Percentiles rank a stretch among this genome's conserved stretches.
These are phyloP conservation scores for Polietes domitor DNA, from an alignment of 2,888 invertebrate species.

Conservation along the genomic window DNA sequence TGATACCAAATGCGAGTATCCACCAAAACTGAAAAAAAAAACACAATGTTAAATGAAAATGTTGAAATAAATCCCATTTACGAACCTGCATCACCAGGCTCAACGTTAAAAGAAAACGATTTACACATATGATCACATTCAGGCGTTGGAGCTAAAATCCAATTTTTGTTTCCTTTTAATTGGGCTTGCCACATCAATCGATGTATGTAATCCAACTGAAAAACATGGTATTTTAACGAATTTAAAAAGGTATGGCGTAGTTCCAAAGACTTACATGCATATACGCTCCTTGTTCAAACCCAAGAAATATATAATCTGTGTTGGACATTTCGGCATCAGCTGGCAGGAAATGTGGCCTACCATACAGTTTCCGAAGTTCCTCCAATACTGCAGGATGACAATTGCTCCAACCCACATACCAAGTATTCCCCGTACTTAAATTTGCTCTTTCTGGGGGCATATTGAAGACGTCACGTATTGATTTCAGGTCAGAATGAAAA, in stretches of 20 bases:
- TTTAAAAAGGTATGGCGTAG: not conserved
- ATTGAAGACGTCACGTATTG: conserved; percentile 88
- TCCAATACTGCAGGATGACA: conserved; percentile 91
- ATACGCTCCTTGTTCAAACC: conserved; percentile 93
- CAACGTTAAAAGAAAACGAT: conserved; percentile 88
- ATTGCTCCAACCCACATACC: conserved; percentile 97
- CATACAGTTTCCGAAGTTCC: conserved; percentile 88
- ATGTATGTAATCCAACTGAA: conserved; percentile 93
- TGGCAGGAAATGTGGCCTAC: conserved; percentile 92
- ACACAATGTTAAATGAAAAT: not conserved
- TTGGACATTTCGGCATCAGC: conserved; percentile 93
- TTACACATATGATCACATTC: conserved; percentile 91
- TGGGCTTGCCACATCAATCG: conserved; percentile 97
- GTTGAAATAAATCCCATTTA: conserved; percentile 66
- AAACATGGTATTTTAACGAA: not conserved
- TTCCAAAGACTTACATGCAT: conserved; percentile 88
- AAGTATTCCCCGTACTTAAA: conserved; percentile 84
- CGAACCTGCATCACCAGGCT: conserved; percentile 92
- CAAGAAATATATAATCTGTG: conserved; percentile 95
- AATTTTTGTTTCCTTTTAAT: conserved; percentile 91
- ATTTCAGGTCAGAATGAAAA: conserved; percentile 90
- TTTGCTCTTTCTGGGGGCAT: conserved; percentile 86
- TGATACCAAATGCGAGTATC: conserved; percentile 97
- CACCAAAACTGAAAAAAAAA: conserved; percentile 84
- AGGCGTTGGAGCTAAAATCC: conserved; percentile 91